Conservation (phyloP, 2,888 invertebrate genomes). For the Lochmaea capreae region DNA sequence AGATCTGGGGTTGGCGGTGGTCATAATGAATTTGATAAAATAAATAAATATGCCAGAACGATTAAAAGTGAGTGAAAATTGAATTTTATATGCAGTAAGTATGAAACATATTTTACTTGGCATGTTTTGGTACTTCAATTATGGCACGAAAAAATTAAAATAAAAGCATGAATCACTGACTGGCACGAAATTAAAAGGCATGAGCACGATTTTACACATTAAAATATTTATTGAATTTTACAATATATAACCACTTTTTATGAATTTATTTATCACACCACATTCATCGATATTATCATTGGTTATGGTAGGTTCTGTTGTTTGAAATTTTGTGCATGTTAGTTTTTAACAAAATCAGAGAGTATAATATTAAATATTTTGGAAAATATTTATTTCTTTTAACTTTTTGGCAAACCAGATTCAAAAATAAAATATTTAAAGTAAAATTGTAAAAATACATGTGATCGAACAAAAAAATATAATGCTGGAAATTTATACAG, state of each 20-base stretch:
- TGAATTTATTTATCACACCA: neutral
- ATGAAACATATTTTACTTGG: neutral
- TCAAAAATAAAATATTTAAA: too few relatives aligned
- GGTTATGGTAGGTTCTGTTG: neutral
- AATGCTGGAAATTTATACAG: too few relatives aligned
- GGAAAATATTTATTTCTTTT: too few relatives aligned
- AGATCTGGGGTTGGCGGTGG: neutral
- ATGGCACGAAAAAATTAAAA: neutral
- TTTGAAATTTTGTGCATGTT: neutral
- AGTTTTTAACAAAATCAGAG: neutral
- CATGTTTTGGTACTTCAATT: neutral
- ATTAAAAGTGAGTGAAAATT: neutral
- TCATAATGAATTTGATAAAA: too few relatives aligned
- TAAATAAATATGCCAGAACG: too few relatives aligned
- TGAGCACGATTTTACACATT: neutral
- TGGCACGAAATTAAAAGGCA: neutral
- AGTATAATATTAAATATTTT: constrained; percentile 1
- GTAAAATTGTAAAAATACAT: too few relatives aligned
- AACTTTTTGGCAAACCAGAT: too few relatives aligned
- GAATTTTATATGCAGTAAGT: constrained; percentile 1
- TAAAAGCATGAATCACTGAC: neutral
- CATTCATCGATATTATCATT: neutral
- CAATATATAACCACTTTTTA: too few relatives aligned
- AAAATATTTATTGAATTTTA: neutral
- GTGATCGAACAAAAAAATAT: too few relatives aligned